phyloP scores from a whole-genome alignment of 2,888 invertebrate genomes.

The Lepidochrysops patricia region DNA sequence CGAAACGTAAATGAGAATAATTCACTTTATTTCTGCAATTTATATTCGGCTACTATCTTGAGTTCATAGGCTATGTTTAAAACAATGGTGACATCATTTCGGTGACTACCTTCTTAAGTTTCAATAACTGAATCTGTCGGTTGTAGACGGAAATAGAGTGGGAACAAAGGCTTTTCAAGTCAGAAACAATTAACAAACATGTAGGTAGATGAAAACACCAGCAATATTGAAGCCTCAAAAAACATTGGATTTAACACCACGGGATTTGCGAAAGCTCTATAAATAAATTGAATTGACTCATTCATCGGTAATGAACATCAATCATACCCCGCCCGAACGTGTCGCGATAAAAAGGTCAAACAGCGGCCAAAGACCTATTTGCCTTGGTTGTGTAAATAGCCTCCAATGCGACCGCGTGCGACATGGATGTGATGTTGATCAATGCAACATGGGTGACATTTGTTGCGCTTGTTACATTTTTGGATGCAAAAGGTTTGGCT shows the following conservation, averaged over 20 bases:
- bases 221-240: not conserved
- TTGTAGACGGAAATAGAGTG: too few species aligned
- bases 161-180: too few species aligned
- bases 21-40: not conserved
- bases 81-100: not conserved
- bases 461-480: not conserved
- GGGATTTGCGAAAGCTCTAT: not conserved
- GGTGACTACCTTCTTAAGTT: not conserved
- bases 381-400: constrained; percentile 31
- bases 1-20: not conserved
- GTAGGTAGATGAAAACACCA: not conserved
- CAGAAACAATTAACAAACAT: too few species aligned
- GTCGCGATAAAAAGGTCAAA: constrained; percentile 27
- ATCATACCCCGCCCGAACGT: not conserved
- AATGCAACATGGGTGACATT: not conserved
- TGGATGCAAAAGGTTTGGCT: too few species aligned
- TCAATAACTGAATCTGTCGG: not conserved
- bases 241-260: not conserved
- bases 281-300: constrained; percentile 13
- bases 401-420: constrained; percentile 23
- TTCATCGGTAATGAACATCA: constrained; percentile 11
- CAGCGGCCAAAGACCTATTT: constrained; percentile 32
- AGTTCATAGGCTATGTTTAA: not conserved
- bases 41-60: not conserved
- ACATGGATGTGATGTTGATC: not conserved